Evolutionary conservation across 2,888 invertebrate species (phyloP).

Genomic region (Drosophila borborema): DNA sequence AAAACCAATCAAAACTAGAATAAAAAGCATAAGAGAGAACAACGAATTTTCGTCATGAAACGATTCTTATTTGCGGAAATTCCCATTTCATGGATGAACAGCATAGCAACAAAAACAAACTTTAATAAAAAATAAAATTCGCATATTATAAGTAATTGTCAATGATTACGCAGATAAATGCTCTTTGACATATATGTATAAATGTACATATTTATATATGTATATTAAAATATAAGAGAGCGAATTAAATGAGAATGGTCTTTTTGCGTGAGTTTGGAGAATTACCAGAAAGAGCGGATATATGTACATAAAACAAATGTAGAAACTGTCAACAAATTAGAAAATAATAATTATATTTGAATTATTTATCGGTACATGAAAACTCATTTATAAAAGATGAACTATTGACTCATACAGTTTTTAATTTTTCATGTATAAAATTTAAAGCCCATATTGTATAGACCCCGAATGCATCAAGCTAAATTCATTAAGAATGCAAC

Average conservation of each 20-base stretch:
- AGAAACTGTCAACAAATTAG: background rate
- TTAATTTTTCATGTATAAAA: background rate
- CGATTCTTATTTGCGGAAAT: constrained; percentile 40
- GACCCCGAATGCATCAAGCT: background rate
- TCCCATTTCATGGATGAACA: constrained; percentile 29
- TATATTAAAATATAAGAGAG: background rate
- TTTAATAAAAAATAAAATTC: background rate
- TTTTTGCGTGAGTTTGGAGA: background rate
- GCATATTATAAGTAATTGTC: constrained; percentile 10
- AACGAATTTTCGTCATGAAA: constrained; percentile 47
- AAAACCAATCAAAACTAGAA: constrained; percentile 6
- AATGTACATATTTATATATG: too few relatives aligned
- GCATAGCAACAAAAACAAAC: constrained; percentile 40
- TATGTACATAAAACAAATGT: background rate
- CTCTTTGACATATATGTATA: constrained; percentile 1
- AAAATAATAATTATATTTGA: background rate
- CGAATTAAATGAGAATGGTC: background rate
- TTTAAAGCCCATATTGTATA: background rate
- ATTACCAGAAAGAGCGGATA: background rate
- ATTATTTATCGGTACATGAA: background rate
- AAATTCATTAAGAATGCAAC: constrained; percentile 16
- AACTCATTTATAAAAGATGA: background rate
- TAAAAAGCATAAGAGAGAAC: constrained; percentile 15
- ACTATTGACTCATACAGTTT: too few relatives aligned
- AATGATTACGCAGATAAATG: constrained; percentile 19